Evolutionary conservation across 1,140 invertebrate species (phyloP).

Genomic region (Drusus annulatus): DNA sequence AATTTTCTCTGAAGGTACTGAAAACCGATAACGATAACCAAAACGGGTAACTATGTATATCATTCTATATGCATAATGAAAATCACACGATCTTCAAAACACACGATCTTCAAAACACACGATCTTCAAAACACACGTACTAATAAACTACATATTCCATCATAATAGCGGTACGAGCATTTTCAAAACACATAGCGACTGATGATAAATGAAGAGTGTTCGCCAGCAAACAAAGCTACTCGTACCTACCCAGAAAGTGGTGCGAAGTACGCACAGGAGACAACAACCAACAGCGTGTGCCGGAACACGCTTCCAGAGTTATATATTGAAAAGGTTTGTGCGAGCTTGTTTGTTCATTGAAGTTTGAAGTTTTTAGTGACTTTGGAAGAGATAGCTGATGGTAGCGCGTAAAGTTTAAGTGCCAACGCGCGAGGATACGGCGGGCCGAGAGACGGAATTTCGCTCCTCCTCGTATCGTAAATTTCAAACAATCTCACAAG

Average conservation of each 20-base stretch:
- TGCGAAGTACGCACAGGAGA: conserved; percentile 33
- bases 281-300: not conserved
- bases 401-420: conserved; percentile 58
- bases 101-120: too few relatives aligned
- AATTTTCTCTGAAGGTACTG: too few relatives aligned
- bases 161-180: too few relatives aligned
- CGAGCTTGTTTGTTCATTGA: conserved; percentile 58
- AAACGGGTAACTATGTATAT: too few relatives aligned
- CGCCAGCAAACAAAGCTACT: not conserved
- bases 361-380: conserved; percentile 58
- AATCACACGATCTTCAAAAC: too few relatives aligned
- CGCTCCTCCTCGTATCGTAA: conserved; percentile 54
- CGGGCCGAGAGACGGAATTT: conserved; percentile 55
- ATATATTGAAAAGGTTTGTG: conserved; percentile 50
- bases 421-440: conserved; percentile 47
- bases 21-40: too few relatives aligned
- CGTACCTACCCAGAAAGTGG: not conserved
- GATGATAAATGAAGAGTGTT: not conserved
- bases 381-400: conserved; percentile 58
- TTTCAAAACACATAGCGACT: not conserved
- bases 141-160: too few relatives aligned
- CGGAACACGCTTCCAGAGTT: conserved; percentile 48
- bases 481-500: conserved; percentile 49
- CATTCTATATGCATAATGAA: too few relatives aligned
- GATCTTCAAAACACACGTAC: too few relatives aligned